phyloP scores from a whole-genome alignment of 2,888 invertebrate genomes.

The Erebia epiphron region DNA sequence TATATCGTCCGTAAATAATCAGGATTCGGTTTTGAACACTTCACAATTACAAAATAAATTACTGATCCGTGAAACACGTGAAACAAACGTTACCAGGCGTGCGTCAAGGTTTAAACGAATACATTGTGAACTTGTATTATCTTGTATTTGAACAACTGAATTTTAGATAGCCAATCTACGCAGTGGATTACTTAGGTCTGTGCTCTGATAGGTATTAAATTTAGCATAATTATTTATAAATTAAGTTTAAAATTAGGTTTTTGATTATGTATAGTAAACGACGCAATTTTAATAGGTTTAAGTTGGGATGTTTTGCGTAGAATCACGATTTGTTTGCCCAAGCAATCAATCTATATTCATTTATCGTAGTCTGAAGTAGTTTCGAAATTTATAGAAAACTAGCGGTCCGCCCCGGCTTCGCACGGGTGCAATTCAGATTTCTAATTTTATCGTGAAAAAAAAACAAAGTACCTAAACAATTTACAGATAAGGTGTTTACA shows the following conservation, averaged over 20 bases:
- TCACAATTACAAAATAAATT: conserved; percentile 31
- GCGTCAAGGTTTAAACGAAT: conserved; percentile 48
- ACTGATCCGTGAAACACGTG: conserved; percentile 31
- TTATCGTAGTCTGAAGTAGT: too few relatives aligned
- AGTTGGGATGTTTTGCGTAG: too few relatives aligned
- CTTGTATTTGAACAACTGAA: conserved; percentile 53
- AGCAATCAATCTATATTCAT: too few relatives aligned
- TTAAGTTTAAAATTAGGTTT: not conserved
- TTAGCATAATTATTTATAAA: not conserved
- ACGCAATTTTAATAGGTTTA: too few relatives aligned
- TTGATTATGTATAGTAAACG: too few relatives aligned
- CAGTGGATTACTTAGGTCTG: conserved; percentile 10
- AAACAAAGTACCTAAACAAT: too few relatives aligned
- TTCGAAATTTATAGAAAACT: too few relatives aligned
- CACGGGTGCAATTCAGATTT: too few relatives aligned
- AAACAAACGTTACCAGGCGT: conserved; percentile 31
- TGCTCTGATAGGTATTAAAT: not conserved
- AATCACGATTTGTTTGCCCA: too few relatives aligned
- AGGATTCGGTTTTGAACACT: conserved; percentile 23
- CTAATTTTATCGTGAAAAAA: too few relatives aligned
- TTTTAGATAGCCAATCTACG: conserved; percentile 11
- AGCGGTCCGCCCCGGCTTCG: too few relatives aligned
- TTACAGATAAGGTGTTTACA: too few relatives aligned
- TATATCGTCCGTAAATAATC: conserved; percentile 18
- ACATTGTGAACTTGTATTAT: conserved; percentile 46